Percentiles rank a stretch among this genome's conserved stretches.
Conservation (phyloP, 2,888 invertebrate genomes). For the Ethmia dodecea region DNA sequence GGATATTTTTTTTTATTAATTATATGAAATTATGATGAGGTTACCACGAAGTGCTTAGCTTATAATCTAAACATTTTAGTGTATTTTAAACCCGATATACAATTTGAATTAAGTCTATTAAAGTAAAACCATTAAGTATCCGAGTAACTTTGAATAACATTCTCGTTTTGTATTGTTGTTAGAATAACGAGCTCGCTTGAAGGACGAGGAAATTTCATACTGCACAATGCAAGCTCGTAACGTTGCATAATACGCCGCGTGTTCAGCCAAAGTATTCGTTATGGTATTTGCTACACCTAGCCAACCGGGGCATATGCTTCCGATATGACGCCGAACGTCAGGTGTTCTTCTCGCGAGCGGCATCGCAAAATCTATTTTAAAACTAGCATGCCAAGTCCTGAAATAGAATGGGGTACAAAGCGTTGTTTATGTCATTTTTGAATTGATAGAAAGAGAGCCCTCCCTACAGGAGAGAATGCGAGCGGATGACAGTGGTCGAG, state of each 20-base stretch:
- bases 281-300: slow-evolving; percentile 76
- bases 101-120: too few relatives aligned
- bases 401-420: slow-evolving; percentile 25
- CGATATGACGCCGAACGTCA: slow-evolving; percentile 74
- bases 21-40: too few relatives aligned
- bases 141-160: too few relatives aligned
- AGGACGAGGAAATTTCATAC: slow-evolving; percentile 59
- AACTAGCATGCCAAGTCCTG: slow-evolving; percentile 32
- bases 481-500: slow-evolving; percentile 61
- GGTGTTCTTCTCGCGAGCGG: slow-evolving; percentile 63
- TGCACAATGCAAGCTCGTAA: slow-evolving; percentile 64
- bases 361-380: slow-evolving; percentile 44
- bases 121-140: too few relatives aligned
- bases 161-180: too few relatives aligned
- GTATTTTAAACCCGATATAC: too few relatives aligned
- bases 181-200: slow-evolving; percentile 51
- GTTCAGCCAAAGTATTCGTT: slow-evolving; percentile 76
- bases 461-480: slow-evolving; percentile 63
- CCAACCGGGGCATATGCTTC: slow-evolving; percentile 74
- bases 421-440: slow-evolving; percentile 41
- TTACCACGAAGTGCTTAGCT: too few relatives aligned
- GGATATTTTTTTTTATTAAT: too few relatives aligned
- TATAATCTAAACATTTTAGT: too few relatives aligned
- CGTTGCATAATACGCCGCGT: slow-evolving; percentile 73
- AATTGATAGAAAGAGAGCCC: slow-evolving; percentile 44